Percentiles rank a stretch among this genome's conserved stretches.
Conservation (phyloP, 1,140 invertebrate genomes). For the Sarcophaga bullata region DNA sequence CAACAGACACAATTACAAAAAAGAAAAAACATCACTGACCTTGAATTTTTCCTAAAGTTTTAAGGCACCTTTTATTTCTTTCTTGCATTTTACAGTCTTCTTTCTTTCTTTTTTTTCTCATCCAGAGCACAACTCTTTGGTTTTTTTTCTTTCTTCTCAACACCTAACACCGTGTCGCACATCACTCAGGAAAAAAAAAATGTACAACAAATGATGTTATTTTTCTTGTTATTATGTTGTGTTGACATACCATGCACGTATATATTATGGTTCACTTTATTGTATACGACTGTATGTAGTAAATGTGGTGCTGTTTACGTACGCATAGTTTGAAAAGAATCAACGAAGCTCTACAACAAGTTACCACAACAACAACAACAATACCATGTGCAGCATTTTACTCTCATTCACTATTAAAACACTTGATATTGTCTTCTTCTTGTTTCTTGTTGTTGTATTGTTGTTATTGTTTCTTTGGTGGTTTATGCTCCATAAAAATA, state of each 20-base stretch:
- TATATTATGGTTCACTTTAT: not conserved
- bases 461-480: not conserved
- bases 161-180: too few species aligned
- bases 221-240: too few species aligned
- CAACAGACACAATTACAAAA: not conserved
- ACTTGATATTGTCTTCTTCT: not conserved
- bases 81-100: not conserved
- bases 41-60: slow-evolving; percentile 38
- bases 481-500: not conserved
- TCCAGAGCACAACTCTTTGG: not conserved
- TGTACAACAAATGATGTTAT: too few species aligned
- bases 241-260: too few species aligned
- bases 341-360: not conserved
- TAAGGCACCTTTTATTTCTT: slow-evolving; percentile 32
- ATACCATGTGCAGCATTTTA: too few species aligned
- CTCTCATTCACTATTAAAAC: not conserved
- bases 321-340: slow-evolving; percentile 8
- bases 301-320: not conserved
- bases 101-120: not conserved
- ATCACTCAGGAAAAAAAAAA: too few species aligned
- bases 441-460: too few species aligned
- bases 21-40: slow-evolving; percentile 34
- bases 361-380: too few species aligned
- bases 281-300: too few species aligned
- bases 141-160: not conserved